Evolutionary conservation across 2,797 vertebrate genomes (phyloP).

Genomic region (Lophura swinhoii): DNA sequence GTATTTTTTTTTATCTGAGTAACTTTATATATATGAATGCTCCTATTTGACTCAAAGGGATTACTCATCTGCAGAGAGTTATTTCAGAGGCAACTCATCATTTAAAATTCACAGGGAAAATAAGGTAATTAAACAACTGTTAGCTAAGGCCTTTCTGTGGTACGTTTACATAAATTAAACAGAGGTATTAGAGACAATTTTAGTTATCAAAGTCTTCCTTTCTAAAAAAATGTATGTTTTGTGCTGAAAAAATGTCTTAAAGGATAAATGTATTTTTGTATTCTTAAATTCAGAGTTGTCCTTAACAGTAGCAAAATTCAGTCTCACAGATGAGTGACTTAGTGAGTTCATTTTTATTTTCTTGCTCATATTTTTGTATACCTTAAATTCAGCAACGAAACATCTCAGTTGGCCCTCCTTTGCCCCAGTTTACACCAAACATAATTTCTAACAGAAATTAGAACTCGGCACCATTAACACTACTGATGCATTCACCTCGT

Average conservation of each 20-base stretch:
- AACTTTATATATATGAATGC: slow-evolving; percentile 1
- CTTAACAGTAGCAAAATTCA: neutral
- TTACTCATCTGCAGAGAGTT: neutral
- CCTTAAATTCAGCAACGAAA: neutral
- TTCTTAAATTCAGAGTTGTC: neutral
- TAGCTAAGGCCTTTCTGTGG: neutral
- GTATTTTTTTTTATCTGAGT: neutral
- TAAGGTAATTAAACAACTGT: neutral
- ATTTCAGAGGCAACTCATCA: neutral
- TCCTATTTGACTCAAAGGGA: neutral
- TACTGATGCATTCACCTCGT: slow-evolving; percentile 13
- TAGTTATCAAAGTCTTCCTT: neutral
- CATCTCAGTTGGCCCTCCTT: neutral
- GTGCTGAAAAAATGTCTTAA: neutral
- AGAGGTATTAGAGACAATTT: neutral
- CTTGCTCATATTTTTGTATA: neutral
- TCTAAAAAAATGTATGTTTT: neutral
- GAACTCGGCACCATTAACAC: neutral
- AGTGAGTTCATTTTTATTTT: neutral
- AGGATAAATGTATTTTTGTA: neutral
- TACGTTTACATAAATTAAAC: neutral
- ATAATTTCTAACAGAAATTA: neutral
- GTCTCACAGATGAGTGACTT: neutral
- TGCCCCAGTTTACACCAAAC: neutral
- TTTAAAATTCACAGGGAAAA: slow-evolving; percentile 29